phyloP scores from a whole-genome alignment of 2,888 invertebrate genomes.

The Polymixis lichenea region DNA sequence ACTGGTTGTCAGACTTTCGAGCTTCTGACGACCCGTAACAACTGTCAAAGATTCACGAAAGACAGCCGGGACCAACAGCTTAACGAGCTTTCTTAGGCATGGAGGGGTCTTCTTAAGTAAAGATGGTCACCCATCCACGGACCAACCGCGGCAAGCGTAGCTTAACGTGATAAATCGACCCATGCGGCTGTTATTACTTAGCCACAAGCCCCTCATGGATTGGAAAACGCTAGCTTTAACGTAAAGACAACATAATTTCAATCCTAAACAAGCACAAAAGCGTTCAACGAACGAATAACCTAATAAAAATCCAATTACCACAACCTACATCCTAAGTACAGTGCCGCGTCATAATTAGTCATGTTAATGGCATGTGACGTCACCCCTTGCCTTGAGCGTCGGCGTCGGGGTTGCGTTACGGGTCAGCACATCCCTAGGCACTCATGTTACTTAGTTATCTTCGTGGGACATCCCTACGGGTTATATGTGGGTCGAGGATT shows the following conservation, averaged over 20 bases:
- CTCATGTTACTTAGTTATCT: conserved; percentile 55
- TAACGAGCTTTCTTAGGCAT: too few species aligned
- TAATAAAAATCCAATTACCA: conserved; percentile 50
- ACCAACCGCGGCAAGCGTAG: too few species aligned
- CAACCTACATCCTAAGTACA: conserved; percentile 25
- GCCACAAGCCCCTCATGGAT: neutral
- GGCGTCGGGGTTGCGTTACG: conserved; percentile 39
- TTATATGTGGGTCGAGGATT: conserved; percentile 38
- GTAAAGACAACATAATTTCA: neutral
- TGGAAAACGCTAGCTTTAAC: neutral
- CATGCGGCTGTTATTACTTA: too few species aligned
- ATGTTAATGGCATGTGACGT: conserved; percentile 55
- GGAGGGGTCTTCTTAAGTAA: too few species aligned
- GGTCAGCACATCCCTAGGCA: conserved; percentile 52
- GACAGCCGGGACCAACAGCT: too few species aligned
- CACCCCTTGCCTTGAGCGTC: conserved; percentile 39
- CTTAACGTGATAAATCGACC: too few species aligned
- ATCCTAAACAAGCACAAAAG: conserved; percentile 10
- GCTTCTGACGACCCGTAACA: too few species aligned
- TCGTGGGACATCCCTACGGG: conserved; percentile 43
- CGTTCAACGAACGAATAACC: conserved; percentile 28
- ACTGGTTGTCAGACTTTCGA: too few species aligned
- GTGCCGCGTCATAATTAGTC: conserved; percentile 45
- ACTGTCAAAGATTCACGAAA: too few species aligned
- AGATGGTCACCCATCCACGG: too few species aligned